Base-by-base conservation (phyloP, 2,888 invertebrate genomes). In the Anaspis maculata region DNA sequence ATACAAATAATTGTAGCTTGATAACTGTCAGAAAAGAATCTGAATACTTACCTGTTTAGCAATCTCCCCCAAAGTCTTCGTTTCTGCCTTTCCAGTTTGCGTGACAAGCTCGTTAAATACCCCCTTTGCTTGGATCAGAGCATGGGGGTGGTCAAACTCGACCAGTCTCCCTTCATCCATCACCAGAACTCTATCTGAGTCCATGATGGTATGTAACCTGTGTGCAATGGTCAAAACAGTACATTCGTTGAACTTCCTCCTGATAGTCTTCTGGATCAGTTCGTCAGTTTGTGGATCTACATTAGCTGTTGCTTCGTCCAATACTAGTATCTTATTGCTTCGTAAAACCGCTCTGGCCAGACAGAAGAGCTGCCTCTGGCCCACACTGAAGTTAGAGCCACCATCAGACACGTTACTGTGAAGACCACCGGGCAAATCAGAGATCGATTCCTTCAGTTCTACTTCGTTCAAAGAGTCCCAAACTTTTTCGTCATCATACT, bases 401-500 rank as follows among this genome's bases (percentile, higher is more conserved):
- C 82, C 83, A 59, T 88, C 88, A 0, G 81, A 76, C 60, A 88
- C 79, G 57, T 73, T 74, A 33, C 77, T 77, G 48, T 77, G 75
- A 21, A 89, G 66, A n/a, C 61, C 56, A 0, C 79, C 78, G 1
- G 79, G 70, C 37, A 83, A 53, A 14, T 70, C 80, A 35, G 62
- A 59, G 16, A 85, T 73, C 0, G 73, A 72, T 23, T 77, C 74
- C 53, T 88, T 89, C 24, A 91, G 54, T 53, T 84, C 80, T 27
- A 84, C 83, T 67, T 91, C 84, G 45, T 88, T 87, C 13, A 94
- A 65, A 0, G 87, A 88, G 39, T 75, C 71, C 92, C 92, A 92
- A 1, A 94, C 65, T 37, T 81, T 73, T 4, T 73, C 72, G 50
- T 92, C 92, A 0, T 76, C 69, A 54, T 83, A 83, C 51, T 80